phyloP scores from a whole-genome alignment of 1,140 invertebrate species.

The Mylabris phalerata region DNA sequence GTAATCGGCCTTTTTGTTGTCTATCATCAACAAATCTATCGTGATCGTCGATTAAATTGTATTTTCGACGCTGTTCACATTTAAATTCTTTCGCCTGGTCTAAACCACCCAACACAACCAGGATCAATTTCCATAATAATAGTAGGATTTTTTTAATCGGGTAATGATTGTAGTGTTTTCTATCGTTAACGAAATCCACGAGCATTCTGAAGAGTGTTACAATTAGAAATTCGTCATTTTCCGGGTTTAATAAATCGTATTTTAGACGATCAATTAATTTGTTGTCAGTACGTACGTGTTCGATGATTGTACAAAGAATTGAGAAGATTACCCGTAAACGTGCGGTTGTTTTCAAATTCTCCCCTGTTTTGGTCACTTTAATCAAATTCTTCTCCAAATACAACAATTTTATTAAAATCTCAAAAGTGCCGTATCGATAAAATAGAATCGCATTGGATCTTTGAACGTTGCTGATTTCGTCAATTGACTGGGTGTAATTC shows the following conservation, averaged over 20 bases:
- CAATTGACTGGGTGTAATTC: neutral
- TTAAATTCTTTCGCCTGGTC: neutral
- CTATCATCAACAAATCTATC: neutral
- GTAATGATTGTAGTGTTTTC: neutral
- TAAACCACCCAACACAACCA: neutral
- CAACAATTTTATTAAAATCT: neutral
- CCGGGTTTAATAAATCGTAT: neutral
- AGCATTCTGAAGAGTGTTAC: neutral
- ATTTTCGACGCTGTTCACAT: neutral
- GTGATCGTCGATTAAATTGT: neutral
- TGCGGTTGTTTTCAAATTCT: neutral
- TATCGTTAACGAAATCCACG: neutral
- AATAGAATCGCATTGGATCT: neutral
- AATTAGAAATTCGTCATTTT: neutral
- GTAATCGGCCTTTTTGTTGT: neutral
- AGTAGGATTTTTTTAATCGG: slow-evolving; percentile 2
- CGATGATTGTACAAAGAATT: neutral
- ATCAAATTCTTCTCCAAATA: too few species aligned
- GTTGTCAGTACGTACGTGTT: neutral
- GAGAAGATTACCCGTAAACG: neutral
- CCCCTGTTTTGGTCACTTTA: too few species aligned
- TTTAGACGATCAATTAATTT: neutral
- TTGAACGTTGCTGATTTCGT: neutral
- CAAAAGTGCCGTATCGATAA: slow-evolving; percentile 1
- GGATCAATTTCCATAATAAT: neutral